phyloP scores from a whole-genome alignment of 2,797 vertebrate genomes.

The Gallinago nigripennis region DNA sequence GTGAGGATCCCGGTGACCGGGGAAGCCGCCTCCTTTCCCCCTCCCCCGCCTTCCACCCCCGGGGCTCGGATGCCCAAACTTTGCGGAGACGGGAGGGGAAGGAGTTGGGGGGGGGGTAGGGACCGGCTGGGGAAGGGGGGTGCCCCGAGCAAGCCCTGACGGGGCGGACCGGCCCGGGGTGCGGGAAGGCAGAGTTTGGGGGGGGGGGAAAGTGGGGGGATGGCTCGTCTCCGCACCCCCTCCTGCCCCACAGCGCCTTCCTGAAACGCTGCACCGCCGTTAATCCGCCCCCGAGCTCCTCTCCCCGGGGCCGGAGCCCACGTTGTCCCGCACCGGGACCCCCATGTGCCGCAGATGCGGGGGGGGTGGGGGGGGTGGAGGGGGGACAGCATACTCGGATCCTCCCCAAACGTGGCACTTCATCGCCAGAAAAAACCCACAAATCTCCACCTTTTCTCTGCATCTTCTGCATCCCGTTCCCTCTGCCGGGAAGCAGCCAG shows the following conservation, averaged over 20 bases:
- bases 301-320: background rate
- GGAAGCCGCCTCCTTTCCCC: background rate
- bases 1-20: conserved; percentile 70
- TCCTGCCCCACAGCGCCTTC: background rate
- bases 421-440: background rate
- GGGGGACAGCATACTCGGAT: background rate
- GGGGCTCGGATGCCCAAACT: background rate
- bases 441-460: background rate
- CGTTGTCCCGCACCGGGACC: background rate
- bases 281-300: background rate
- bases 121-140: background rate
- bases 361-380: too few relatives aligned
- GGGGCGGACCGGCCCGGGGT: accelerated
- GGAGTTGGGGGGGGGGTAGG: background rate
- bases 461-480: background rate
- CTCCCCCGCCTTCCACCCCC: too few relatives aligned
- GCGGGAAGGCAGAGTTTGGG: background rate
- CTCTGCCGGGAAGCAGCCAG: background rate
- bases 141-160: background rate
- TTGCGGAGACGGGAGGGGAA: background rate
- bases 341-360: background rate
- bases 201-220: too few relatives aligned
- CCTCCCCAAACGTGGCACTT: background rate
- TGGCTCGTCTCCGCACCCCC: background rate
- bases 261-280: background rate